These are phyloP conservation scores for Micromys minutus DNA, from an alignment of 2,113 vertebrate genomes.

Conservation along the genomic window DNA sequence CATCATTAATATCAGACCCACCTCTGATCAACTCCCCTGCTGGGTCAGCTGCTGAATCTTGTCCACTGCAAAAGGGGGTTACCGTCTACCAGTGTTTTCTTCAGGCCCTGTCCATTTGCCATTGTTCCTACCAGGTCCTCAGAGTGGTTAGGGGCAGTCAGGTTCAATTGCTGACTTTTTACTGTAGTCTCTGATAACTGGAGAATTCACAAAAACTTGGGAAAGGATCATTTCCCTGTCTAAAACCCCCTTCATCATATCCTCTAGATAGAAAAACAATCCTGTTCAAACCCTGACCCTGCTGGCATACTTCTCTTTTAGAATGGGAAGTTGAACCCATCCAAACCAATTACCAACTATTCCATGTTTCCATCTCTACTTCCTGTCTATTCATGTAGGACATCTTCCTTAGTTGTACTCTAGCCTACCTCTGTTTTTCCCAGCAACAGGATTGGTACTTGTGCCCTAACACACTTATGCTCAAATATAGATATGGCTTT, in stretches of 20 bases:
- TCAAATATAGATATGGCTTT: not conserved
- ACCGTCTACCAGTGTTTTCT: not conserved
- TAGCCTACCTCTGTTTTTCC: not conserved
- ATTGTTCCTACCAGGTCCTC: not conserved
- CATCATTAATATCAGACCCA: not conserved
- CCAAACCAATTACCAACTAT: not conserved
- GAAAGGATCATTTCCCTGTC: not conserved
- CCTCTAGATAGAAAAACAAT: not conserved
- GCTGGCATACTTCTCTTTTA: not conserved
- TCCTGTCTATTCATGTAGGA: not conserved
- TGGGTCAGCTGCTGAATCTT: not conserved
- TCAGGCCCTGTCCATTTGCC: not conserved
- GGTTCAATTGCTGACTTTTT: not conserved
- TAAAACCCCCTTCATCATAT: not conserved
- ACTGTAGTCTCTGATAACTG: too few relatives aligned
- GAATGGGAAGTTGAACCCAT: not conserved
- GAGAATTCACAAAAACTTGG: not conserved
- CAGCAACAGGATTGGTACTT: not conserved
- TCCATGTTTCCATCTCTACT: not conserved
- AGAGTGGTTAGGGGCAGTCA: not conserved
- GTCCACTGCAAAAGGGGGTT: not conserved
- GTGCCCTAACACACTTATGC: too few relatives aligned
- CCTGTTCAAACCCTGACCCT: not conserved
- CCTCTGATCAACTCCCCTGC: not conserved
- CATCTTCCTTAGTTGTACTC: not conserved